Percentiles rank a stretch among this genome's conserved stretches.
Evolutionary conservation across 1,140 invertebrate genomes (phyloP).

Genomic region (Oreohelix idahoensis): DNA sequence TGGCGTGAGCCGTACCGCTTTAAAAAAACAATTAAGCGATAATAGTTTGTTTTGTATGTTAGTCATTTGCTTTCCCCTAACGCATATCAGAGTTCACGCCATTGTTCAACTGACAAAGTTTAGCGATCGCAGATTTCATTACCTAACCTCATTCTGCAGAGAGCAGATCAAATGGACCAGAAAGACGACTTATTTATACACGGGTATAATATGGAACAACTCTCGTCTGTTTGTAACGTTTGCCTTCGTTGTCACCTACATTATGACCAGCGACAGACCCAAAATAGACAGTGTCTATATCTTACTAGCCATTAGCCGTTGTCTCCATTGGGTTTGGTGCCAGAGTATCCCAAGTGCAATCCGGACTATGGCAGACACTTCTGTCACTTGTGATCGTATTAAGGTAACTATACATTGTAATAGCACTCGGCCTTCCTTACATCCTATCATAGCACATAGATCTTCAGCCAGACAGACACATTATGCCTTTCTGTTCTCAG

Average conservation of each 20-base stretch:
- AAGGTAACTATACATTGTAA: not conserved
- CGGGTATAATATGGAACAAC: conserved; percentile 9
- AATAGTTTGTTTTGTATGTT: too few relatives aligned
- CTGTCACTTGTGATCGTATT: not conserved
- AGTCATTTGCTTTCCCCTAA: too few relatives aligned
- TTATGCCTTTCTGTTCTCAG: too few relatives aligned
- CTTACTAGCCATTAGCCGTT: not conserved
- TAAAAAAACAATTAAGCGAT: too few relatives aligned
- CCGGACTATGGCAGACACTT: not conserved
- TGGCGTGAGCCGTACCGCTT: too few relatives aligned
- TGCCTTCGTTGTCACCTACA: not conserved
- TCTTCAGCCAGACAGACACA: too few relatives aligned
- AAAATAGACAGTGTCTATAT: not conserved
- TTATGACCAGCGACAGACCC: not conserved
- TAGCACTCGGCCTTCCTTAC: too few relatives aligned
- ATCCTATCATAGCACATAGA: too few relatives aligned
- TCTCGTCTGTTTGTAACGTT: not conserved
- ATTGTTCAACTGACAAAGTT: too few relatives aligned
- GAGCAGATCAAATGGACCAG: conserved; percentile 5
- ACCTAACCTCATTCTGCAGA: not conserved
- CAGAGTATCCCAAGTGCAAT: not conserved
- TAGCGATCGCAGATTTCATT: not conserved
- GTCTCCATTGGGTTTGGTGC: not conserved
- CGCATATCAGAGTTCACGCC: too few relatives aligned
- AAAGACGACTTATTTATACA: not conserved